phyloP scores from a whole-genome alignment of 2,888 invertebrate species.

The Xanthorhoe designata region DNA sequence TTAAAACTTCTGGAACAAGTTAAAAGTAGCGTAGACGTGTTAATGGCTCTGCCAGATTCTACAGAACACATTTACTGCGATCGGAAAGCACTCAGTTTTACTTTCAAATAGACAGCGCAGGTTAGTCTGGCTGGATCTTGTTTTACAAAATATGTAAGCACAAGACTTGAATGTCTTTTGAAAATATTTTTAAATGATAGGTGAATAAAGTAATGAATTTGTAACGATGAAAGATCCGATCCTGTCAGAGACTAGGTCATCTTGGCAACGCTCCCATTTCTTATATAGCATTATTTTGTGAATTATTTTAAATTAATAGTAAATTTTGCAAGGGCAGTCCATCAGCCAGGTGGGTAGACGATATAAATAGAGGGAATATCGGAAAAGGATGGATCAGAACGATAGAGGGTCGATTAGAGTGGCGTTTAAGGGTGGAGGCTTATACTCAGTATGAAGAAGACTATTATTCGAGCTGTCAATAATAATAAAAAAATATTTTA shows the following conservation, averaged over 20 bases:
- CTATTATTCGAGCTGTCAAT: no score
- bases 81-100: slow-evolving; percentile 69
- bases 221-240: slow-evolving; percentile 53
- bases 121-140: slow-evolving; percentile 34
- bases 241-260: slow-evolving; percentile 57
- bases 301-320: not conserved
- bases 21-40: slow-evolving; percentile 60
- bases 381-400: no score
- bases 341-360: no score
- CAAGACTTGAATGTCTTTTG: slow-evolving; percentile 38
- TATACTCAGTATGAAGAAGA: no score
- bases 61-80: slow-evolving; percentile 67
- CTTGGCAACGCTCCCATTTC: slow-evolving; percentile 55
- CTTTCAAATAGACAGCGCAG: slow-evolving; percentile 56
- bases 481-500: no score
- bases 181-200: slow-evolving; percentile 47
- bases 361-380: no score
- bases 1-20: slow-evolving; percentile 64
- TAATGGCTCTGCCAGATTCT: slow-evolving; percentile 60
- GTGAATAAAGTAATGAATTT: slow-evolving; percentile 68
- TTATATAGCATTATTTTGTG: slow-evolving; percentile 25
- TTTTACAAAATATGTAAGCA: slow-evolving; percentile 35
- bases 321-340: no score
- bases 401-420: no score
- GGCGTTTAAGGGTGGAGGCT: no score